phyloP scores from a whole-genome alignment of 2,888 invertebrate species.

The Athrips mouffetella region DNA sequence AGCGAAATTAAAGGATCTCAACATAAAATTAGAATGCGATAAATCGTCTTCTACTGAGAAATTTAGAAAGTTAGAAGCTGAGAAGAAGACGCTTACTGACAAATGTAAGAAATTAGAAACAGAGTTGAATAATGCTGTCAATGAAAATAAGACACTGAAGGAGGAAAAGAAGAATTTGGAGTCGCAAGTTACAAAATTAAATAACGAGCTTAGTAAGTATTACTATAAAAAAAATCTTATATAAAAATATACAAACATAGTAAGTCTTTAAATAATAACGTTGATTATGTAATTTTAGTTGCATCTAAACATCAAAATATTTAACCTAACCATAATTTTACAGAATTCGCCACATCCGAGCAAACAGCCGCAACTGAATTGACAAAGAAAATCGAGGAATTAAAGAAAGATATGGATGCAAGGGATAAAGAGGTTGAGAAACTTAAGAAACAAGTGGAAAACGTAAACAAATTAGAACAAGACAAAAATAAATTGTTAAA shows the following conservation, averaged over 20 bases:
- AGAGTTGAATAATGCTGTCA: constrained; percentile 55
- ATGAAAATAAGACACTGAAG: constrained; percentile 76
- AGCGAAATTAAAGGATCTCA: constrained; percentile 72
- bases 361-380: constrained; percentile 74
- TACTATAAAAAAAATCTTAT: neutral
- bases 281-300: too few relatives aligned
- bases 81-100: constrained; percentile 53
- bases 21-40: constrained; percentile 64
- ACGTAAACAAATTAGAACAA: constrained; percentile 65
- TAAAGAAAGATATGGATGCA: constrained; percentile 80
- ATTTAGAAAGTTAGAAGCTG: constrained; percentile 54
- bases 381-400: constrained; percentile 81
- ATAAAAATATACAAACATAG: neutral
- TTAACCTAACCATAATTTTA: too few relatives aligned
- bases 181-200: constrained; percentile 77
- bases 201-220: constrained; percentile 78
- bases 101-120: constrained; percentile 66
- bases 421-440: constrained; percentile 81
- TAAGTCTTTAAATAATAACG: too few relatives aligned
- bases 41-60: constrained; percentile 55
- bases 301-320: too few relatives aligned
- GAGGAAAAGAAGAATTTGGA: constrained; percentile 82
- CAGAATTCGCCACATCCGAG: constrained; percentile 76
- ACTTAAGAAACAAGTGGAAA: constrained; percentile 79
- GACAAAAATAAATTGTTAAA: constrained; percentile 79